These are phyloP conservation scores for Enteromius afrohamiltoni DNA, from an alignment of 2,797 vertebrate species.

Conservation along the genomic window DNA sequence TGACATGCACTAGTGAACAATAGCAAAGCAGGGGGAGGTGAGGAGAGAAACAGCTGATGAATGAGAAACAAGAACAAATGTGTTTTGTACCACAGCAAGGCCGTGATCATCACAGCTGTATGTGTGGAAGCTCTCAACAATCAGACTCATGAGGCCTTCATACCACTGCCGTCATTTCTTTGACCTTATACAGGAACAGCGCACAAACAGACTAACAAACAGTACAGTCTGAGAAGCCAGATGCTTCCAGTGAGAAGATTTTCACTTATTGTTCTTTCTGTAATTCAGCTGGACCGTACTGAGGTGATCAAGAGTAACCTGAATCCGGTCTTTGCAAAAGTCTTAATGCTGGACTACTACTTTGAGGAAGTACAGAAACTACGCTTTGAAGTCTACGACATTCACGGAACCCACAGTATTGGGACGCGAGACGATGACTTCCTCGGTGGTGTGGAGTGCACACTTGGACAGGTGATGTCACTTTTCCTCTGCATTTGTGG, in stretches of 20 bases:
- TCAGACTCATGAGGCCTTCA: conserved; percentile 50
- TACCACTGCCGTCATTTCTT: conserved; percentile 58
- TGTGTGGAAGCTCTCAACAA: conserved; percentile 60
- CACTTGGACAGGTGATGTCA: conserved; percentile 87
- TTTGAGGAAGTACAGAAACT: conserved; percentile 97
- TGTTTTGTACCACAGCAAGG: conserved; percentile 14
- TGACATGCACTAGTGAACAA: conserved; percentile 36
- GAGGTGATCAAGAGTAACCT: conserved; percentile 96
- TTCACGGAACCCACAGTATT: conserved; percentile 86
- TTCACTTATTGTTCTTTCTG: conserved; percentile 18
- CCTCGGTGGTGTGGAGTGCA: conserved; percentile 92
- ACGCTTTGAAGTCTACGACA: conserved; percentile 93
- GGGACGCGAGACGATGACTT: conserved; percentile 91
- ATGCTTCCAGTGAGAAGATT: neutral
- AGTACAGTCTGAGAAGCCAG: neutral
- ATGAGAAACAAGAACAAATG: conserved; percentile 37
- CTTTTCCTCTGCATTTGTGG: neutral
- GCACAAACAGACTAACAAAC: conserved; percentile 13
- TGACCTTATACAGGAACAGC: neutral
- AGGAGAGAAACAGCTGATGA: conserved; percentile 35
- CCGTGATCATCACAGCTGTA: conserved; percentile 50
- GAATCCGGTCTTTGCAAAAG: conserved; percentile 92
- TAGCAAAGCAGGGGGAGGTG: conserved; percentile 19
- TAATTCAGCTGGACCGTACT: conserved; percentile 87
- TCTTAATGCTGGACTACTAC: conserved; percentile 91